Evolutionary conservation across 1,140 invertebrate genomes (phyloP).

Genomic region (Ephestia elutella): DNA sequence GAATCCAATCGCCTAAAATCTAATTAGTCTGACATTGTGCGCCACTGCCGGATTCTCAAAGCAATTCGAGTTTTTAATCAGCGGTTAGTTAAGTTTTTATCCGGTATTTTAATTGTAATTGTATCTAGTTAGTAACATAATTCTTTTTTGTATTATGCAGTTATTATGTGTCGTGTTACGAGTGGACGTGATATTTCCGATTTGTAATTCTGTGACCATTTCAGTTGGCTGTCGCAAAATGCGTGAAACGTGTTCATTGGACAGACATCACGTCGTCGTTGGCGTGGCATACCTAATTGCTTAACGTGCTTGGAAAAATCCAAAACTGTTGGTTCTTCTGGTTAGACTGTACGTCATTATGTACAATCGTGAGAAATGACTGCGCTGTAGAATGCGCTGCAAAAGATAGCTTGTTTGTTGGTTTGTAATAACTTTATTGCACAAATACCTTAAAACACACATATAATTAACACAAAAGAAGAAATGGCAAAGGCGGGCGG

Average conservation of each 20-base stretch:
- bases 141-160: not conserved
- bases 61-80: not conserved
- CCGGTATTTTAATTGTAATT: not conserved
- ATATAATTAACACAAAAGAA: too few species aligned
- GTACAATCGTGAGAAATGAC: slow-evolving; percentile 19
- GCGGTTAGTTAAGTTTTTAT: not conserved
- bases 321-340: not conserved
- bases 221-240: not conserved
- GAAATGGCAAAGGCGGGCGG: too few species aligned
- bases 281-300: not conserved
- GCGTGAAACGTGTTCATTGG: slow-evolving; percentile 9
- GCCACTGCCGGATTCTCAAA: not conserved
- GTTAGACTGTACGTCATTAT: slow-evolving; percentile 10
- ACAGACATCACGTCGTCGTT: not conserved
- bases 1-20: not conserved
- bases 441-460: too few species aligned
- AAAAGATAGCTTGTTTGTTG: too few species aligned
- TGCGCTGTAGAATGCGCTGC: too few species aligned
- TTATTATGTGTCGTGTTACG: not conserved
- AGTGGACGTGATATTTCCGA: not conserved
- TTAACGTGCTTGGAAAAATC: not conserved
- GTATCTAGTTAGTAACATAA: not conserved
- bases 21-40: not conserved
- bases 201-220: not conserved
- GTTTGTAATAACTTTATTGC: too few species aligned